Evolutionary conservation across 1,140 invertebrate species (phyloP).

Genomic region (Papilio machaon): DNA sequence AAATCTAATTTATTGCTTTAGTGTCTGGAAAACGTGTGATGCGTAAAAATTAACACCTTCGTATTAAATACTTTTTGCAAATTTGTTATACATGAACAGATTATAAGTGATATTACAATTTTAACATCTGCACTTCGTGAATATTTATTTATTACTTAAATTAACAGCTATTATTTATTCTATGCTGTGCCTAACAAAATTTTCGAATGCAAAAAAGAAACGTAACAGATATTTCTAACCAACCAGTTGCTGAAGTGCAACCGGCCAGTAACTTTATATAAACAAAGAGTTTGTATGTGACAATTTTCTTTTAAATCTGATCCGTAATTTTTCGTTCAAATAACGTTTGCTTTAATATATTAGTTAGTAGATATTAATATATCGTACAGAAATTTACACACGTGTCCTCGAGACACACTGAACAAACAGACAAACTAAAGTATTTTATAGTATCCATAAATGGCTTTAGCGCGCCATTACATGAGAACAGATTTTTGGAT

Average conservation of each 20-base stretch:
- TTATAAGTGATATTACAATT: not conserved
- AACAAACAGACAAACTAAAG: not conserved
- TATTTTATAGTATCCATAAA: not conserved
- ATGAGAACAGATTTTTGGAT: not conserved
- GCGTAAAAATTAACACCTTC: not conserved
- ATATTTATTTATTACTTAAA: not conserved
- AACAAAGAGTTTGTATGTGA: not conserved
- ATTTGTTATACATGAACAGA: not conserved
- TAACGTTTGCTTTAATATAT: not conserved
- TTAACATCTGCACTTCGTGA: not conserved
- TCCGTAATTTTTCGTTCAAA: not conserved
- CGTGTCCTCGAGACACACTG: not conserved
- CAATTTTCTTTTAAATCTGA: not conserved
- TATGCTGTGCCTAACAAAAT: not conserved
- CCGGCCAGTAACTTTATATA: not conserved
- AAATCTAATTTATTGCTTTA: not conserved
- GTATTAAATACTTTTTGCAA: not conserved
- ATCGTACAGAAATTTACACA: not conserved
- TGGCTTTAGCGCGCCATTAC: not conserved
- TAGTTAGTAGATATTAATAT: not conserved
- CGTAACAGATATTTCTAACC: not conserved
- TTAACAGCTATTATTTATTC: not conserved
- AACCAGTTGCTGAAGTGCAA: not conserved
- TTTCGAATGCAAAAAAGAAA: not conserved
- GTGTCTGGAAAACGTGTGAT: not conserved